A percentile compares a stretch with the other conserved stretches of the same genome.
phyloP scores from a whole-genome alignment of 1,140 invertebrate genomes.

The Zophobas atratus region DNA sequence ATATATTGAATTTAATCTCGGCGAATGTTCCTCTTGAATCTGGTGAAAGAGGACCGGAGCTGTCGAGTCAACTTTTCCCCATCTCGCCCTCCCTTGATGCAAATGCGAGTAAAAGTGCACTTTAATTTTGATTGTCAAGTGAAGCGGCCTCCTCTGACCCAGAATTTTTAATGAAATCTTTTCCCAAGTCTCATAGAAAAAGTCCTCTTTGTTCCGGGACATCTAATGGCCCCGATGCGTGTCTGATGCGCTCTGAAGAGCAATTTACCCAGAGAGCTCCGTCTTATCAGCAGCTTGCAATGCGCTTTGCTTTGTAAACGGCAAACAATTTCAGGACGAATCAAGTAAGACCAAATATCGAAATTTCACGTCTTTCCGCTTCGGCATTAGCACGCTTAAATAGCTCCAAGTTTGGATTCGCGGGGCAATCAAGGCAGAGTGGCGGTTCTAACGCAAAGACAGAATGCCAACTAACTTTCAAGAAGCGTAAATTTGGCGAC shows the following conservation, averaged over 20 bases:
- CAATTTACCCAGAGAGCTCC: conserved; percentile 20
- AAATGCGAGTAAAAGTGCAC: conserved; percentile 21
- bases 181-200: conserved; percentile 1
- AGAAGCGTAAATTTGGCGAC: neutral
- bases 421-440: neutral
- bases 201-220: conserved; percentile 10
- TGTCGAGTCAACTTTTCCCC: neutral
- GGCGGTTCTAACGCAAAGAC: conserved; percentile 9
- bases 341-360: conserved; percentile 27
- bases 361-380: conserved; percentile 20
- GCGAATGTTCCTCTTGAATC: too few relatives aligned
- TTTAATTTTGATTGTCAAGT: conserved; percentile 7
- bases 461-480: conserved; percentile 26
- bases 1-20: too few relatives aligned
- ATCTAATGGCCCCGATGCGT: conserved; percentile 27
- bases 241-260: conserved; percentile 33
- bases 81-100: neutral
- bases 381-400: conserved; percentile 2
- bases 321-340: conserved; percentile 8
- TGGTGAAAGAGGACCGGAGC: too few relatives aligned
- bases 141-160: too few relatives aligned
- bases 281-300: conserved; percentile 40
- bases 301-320: conserved; percentile 11
- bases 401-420: conserved; percentile 18
- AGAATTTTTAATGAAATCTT: conserved; percentile 23